Percentiles rank a stretch among this genome's conserved stretches.
These are phyloP conservation scores for Periphyllus acericola DNA, from an alignment of 2,888 invertebrate species.

Conservation along the genomic window DNA sequence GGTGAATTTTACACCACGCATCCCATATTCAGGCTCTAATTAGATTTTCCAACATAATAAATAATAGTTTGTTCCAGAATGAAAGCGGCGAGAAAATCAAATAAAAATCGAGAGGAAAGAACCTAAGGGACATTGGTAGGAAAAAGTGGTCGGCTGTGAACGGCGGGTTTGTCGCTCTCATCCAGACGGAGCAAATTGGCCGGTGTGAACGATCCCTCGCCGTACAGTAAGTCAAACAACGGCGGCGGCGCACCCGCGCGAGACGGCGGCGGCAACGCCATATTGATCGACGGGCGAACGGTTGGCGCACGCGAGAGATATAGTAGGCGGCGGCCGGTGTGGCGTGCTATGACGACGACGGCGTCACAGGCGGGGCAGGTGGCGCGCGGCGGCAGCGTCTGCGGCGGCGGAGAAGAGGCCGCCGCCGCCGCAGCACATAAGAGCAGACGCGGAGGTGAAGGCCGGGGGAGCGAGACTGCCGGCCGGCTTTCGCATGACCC, in stretches of 20 bases:
- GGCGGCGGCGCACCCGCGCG: conserved; percentile 47
- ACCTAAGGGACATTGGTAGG: background rate
- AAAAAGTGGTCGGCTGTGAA: background rate
- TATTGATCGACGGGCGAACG: conserved; percentile 47
- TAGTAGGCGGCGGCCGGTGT: conserved; percentile 19
- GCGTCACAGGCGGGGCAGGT: conserved; percentile 57
- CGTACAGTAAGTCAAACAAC: conserved; percentile 46
- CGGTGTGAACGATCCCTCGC: conserved; percentile 48
- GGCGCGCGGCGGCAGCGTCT: background rate
- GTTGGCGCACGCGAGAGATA: conserved; percentile 53
- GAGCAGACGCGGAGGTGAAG: conserved; percentile 16
- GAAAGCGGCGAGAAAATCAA: background rate
- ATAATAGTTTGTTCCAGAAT: no score
- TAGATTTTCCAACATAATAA: background rate
- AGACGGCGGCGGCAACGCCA: conserved; percentile 63
- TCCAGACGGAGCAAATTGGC: conserved; percentile 33
- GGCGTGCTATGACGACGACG: conserved; percentile 62
- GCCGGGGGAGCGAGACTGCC: conserved; percentile 41
- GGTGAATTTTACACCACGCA: background rate
- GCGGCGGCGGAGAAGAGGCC: background rate
- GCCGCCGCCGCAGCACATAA: background rate
- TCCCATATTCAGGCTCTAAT: background rate
- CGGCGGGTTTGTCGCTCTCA: background rate
- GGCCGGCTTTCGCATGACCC: conserved; percentile 59
- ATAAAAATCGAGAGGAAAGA: background rate